Conservation (phyloP, 2,888 invertebrate species). For the Drosophila rellima region DNA sequence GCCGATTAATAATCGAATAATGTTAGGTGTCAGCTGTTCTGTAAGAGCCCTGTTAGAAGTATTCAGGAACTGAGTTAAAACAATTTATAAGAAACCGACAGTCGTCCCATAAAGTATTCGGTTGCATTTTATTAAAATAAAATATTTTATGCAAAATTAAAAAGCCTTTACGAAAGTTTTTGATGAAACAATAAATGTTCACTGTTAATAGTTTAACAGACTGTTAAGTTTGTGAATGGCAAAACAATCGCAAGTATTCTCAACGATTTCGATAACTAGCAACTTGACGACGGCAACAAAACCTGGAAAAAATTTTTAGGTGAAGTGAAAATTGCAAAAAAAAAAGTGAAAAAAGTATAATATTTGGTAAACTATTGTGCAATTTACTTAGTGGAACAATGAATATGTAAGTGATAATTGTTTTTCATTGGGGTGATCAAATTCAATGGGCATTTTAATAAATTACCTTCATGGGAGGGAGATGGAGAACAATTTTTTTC, state of each 20-base stretch:
- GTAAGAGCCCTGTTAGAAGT: slow-evolving; percentile 5
- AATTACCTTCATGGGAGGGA: slow-evolving; percentile 32
- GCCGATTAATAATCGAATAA: slow-evolving; percentile 6
- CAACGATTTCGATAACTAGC: slow-evolving; percentile 29
- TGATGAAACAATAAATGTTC: background rate
- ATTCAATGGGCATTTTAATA: background rate
- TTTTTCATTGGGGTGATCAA: background rate
- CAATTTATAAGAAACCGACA: background rate
- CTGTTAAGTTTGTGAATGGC: slow-evolving; percentile 14
- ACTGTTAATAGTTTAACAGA: slow-evolving; percentile 7
- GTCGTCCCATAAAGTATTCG: background rate
- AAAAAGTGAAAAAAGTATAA: slow-evolving; percentile 48
- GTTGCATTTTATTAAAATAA: background rate
- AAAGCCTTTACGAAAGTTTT: background rate
- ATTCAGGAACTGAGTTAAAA: background rate
- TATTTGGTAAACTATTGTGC: slow-evolving; percentile 61
- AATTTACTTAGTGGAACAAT: slow-evolving; percentile 50
- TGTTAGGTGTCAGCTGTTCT: slow-evolving; percentile 21
- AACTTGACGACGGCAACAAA: slow-evolving; percentile 64
- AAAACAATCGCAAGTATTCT: slow-evolving; percentile 18
- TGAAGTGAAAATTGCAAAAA: slow-evolving; percentile 73
- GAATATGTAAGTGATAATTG: slow-evolving; percentile 61
- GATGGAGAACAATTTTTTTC: slow-evolving; percentile 31
- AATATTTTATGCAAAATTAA: background rate
- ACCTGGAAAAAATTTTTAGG: slow-evolving; percentile 73